Base-by-base conservation (phyloP, 2,888 invertebrate genomes). In the Arrhopalites spinosus region DNA sequence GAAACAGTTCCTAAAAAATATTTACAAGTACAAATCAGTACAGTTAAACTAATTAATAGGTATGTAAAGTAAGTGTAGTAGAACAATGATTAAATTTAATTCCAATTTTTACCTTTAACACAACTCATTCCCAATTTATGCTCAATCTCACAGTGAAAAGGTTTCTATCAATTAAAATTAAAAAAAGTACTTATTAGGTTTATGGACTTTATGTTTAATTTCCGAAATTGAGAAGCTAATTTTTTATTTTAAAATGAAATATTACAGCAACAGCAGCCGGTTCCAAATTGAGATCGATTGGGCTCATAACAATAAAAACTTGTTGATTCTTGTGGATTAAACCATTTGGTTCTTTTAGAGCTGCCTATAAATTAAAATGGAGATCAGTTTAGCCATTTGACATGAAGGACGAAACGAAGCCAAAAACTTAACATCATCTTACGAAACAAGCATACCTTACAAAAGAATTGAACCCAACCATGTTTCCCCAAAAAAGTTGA, bases 241-340 rank as follows among this genome's bases (percentile, higher is more conserved):
- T 23, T 63, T 23, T 29, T 63, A 5, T 63, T 15, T 20, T 56
- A 8, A 20, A 53, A 68, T 67, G 61, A 15, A 70, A 11, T 23
- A 91, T 91, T 87, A 96, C 96, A 85, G 94, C 90, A 80, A 96
- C 87, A 82, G 94, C 91, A 8, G 94, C 91, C 56, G 95, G 94
- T 85, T 96, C 96, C 85, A 93, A 87, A 87, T 96, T 96, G 83
- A 96, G 88, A 86, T 96, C 95, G 81, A 96, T 95, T 3, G 96
- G 96, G 86, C 94, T 96, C 95, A 96, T 95, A 2, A 96, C 95
- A 84, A 96, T 95, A 86, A 96, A 96, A n/a, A 96, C 96, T 87
- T 96, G 96, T 86, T 96, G 95, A 85, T 96, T 96, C 86, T 96
- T 96, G 85, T 96, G 96, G 5, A 94, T 94, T 50, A 96, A 87